Percentiles rank a stretch among this genome's conserved stretches.
These are phyloP conservation scores for Xenentodon cancila DNA, from an alignment of 2,797 vertebrate genomes.

Conservation along the genomic window DNA sequence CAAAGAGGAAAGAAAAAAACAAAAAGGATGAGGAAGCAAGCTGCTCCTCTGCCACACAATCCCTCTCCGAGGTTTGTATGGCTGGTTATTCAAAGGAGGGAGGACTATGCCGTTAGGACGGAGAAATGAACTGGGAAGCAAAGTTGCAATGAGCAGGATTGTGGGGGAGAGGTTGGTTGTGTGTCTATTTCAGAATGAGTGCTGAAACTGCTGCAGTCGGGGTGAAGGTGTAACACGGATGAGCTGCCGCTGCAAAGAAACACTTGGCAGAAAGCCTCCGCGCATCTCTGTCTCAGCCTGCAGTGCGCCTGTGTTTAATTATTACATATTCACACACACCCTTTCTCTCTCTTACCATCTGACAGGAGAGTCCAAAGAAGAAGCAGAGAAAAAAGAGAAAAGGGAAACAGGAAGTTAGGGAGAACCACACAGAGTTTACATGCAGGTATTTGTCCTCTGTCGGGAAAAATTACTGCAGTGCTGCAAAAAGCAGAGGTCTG, in stretches of 20 bases:
- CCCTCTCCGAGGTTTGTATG: constrained; percentile 26
- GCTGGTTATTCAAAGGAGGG: constrained; percentile 7
- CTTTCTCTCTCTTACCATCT: constrained; percentile 83
- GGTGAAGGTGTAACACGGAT: constrained; percentile 2
- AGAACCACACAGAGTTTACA: constrained; percentile 36
- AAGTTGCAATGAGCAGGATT: constrained; percentile 17
- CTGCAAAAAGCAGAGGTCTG: constrained; percentile 10
- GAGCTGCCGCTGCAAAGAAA: constrained; percentile 36
- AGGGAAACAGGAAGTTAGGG: constrained; percentile 62
- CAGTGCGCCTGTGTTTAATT: constrained; percentile 36
- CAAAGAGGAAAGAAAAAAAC: background rate
- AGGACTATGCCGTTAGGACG: constrained; percentile 10
- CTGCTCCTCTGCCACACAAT: constrained; percentile 24
- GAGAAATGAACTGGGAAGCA: constrained; percentile 12
- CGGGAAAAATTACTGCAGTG: constrained; percentile 20
- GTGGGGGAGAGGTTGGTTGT: constrained; percentile 33
- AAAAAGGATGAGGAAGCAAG: background rate
- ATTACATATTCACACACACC: constrained; percentile 40
- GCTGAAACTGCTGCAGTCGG: constrained; percentile 10
- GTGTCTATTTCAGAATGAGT: constrained; percentile 6
- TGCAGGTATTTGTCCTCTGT: constrained; percentile 1
- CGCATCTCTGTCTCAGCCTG: constrained; percentile 38
- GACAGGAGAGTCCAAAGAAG: constrained; percentile 73
- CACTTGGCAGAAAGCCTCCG: constrained; percentile 28
- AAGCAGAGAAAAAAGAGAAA: constrained; percentile 68